Base-by-base conservation (phyloP, 1,140 invertebrate species). In the Drosophila lacertosa region DNA sequence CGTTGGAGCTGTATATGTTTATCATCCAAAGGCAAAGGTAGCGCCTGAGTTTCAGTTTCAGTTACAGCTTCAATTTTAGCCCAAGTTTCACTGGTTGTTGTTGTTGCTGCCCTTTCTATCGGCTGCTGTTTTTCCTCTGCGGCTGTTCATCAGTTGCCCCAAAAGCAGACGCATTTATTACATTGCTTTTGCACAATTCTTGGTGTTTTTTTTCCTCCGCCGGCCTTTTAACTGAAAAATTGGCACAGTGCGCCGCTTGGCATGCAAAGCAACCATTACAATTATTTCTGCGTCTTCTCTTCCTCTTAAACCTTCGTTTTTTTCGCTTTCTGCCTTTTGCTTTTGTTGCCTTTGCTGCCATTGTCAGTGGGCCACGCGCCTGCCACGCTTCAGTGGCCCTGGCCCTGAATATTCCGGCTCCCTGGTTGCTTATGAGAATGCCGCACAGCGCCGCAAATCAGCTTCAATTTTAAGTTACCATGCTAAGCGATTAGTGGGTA, bases 141-240 rank as follows among this genome's bases (percentile, higher is more conserved):
- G 67, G 65, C 73, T 86, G 73, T 74, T 84, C 80, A 80, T 86
- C 80, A 80, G 81, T 37, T 37, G 53, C 24, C 47, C 18, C 62
- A 74, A 74, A 75, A 63, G 83, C 80, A 81, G 74, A 81, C 82
- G 77, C 81, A 86, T 86, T 86, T 86, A 86, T 86, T 86, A 88
- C 77, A 84, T 81, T 86, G 76, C 80, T 84, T 72, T 81, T 74
- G 73, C 74, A 65, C 77, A 64, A 68, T 63, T 77, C 69, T 64
- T n/a, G 11, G 11, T 11, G 1, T 13, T 22, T 7, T 15, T 57
- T 26, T 44, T 11, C 6, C 18, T 10, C 13, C 37, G 26, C 63
- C 76, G 68, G 68, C 77, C 77, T 81, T 86, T 84, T 84, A 86
- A 84, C 81, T 84, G 81, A 86, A 84, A 84, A 84, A 84, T 84